phyloP scores from a whole-genome alignment of 2,113 vertebrate species.

The Brachypteracias leptosomus region DNA sequence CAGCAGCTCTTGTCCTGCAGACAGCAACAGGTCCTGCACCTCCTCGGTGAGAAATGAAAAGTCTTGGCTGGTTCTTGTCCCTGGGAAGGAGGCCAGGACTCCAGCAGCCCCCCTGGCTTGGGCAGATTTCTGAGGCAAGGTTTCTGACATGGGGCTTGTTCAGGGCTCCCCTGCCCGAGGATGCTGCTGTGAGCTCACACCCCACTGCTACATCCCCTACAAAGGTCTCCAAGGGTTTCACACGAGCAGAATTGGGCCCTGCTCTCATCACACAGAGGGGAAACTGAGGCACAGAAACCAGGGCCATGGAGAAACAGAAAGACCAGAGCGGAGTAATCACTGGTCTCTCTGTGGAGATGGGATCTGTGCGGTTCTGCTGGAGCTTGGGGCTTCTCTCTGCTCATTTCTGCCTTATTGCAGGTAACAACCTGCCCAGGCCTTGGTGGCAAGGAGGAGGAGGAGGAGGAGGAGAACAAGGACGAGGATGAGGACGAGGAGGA shows the following conservation, averaged over 20 bases:
- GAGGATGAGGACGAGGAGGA: too few relatives aligned
- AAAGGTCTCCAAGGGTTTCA: not conserved
- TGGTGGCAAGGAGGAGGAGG: not conserved
- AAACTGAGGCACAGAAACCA: not conserved
- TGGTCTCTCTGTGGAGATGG: rapidly evolving
- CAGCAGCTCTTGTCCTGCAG: not conserved
- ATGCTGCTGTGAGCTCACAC: not conserved
- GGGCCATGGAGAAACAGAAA: not conserved
- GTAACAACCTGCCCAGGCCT: not conserved
- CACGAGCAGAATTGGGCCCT: not conserved
- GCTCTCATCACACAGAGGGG: not conserved
- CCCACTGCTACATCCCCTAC: not conserved
- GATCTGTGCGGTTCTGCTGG: not conserved
- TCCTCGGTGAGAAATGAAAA: not conserved
- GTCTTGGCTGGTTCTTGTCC: not conserved
- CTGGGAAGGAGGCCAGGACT: not conserved
- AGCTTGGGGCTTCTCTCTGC: not conserved
- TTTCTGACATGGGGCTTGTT: not conserved
- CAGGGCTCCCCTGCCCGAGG: not conserved
- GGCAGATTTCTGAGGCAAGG: not conserved
- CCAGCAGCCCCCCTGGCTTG: rapidly evolving
- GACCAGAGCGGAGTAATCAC: not conserved
- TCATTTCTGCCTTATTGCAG: not conserved
- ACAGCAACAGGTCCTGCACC: not conserved
- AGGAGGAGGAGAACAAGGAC: not conserved